Evolutionary conservation across 2,113 vertebrate species (phyloP), one percentile per base, ranked within the genome.

Genomic region (Empidonax traillii): DNA sequence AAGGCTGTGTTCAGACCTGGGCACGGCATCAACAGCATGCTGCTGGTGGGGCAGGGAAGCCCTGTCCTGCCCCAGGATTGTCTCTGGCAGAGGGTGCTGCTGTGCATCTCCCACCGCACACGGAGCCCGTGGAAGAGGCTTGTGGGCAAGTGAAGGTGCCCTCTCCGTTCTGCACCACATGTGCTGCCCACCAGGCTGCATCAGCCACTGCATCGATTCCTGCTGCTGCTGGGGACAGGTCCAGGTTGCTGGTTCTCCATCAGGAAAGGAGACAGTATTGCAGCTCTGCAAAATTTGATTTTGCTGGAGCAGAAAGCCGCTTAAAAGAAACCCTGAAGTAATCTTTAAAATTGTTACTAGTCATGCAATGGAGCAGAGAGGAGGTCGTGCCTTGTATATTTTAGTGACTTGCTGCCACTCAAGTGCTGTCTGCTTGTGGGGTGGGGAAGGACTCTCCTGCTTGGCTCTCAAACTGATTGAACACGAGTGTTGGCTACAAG

Each of bases 151-250:
- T 33, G 61, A 72, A 28, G 10, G 55, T 33, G 23, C n/a, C 43
- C 19, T 44, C 49, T 44, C 73, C 3, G 2, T 74, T 67, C 81
- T 5, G 12, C 58, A 24, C 33, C 22, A 1, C 0, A 1, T 2
- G 0, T 63, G 12, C 41, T 39, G 30, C 62, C 18, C 39, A 21
- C 62, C 3, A 11, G 47, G 77, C 85, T 85, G 22, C 18, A 37
- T 65, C 43, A 33, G 3, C 12, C 4, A 3, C 8, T 51, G 18
- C 28, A 3, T 21, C 0, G 0, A 7, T 39, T 56, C 35, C 61
- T 28, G 35, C 52, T 33, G 59, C 59, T 13, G 4, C 37, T 16
- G 11, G 22, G 23, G 4, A 30, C 22, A 59, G 67, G 80, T 76
- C 69, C 47, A 1, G 23, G 14, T 59, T 66, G 41, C 74, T 62